These are phyloP conservation scores for Malthinus flaveolus DNA, from an alignment of 2,888 invertebrate species.

Conservation along the genomic window DNA sequence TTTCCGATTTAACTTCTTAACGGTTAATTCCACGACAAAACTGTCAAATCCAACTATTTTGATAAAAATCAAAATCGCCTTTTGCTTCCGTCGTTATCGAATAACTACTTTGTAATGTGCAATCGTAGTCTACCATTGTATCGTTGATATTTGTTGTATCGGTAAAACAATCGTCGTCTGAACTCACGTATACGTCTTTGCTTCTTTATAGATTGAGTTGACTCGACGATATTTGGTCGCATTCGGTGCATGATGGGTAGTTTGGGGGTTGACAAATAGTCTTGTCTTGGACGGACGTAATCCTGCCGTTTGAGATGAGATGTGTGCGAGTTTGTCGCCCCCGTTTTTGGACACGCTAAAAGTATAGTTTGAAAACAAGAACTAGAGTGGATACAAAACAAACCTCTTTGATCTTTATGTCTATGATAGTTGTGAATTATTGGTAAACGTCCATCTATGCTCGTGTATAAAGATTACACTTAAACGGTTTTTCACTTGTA, in stretches of 20 bases:
- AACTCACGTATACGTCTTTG: constrained; percentile 30
- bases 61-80: constrained; percentile 66
- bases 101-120: constrained; percentile 55
- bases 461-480: constrained; percentile 60
- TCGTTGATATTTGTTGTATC: constrained; percentile 52
- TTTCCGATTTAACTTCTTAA: too few relatives aligned
- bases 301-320: constrained; percentile 42
- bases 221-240: constrained; percentile 8
- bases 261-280: constrained; percentile 28
- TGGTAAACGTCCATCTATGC: constrained; percentile 58
- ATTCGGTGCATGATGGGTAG: constrained; percentile 16
- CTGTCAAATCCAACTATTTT: too few relatives aligned
- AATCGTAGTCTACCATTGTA: constrained; percentile 31
- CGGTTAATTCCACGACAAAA: too few relatives aligned
- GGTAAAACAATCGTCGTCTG: constrained; percentile 50
- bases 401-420: constrained; percentile 48
- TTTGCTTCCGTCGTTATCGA: constrained; percentile 67
- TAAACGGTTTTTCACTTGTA: too few relatives aligned
- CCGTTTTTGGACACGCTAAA: constrained; percentile 27
- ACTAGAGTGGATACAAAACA: too few relatives aligned
- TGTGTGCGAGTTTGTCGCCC: constrained; percentile 41
- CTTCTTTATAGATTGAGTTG: constrained; percentile 11
- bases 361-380: too few relatives aligned
- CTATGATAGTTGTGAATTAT: constrained; percentile 57
- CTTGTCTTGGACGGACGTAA: constrained; percentile 23